These are phyloP conservation scores for Halichoerus grypus DNA, from an alignment of 2,113 vertebrate genomes.

Conservation along the genomic window DNA sequence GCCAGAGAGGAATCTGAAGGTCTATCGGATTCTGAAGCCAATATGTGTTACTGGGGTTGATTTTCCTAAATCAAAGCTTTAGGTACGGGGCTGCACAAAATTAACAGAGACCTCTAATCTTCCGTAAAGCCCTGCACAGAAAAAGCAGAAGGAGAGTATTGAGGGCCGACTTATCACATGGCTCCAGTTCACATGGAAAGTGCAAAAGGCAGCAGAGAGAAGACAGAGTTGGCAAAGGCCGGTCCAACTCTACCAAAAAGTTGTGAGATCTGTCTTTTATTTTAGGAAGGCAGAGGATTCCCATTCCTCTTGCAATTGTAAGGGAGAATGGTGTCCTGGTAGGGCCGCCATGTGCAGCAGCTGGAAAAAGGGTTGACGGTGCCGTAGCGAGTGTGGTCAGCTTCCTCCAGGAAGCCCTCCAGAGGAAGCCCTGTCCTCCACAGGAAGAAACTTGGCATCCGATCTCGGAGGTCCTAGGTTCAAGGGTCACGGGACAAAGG, in stretches of 20 bases:
- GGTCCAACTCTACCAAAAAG: not conserved
- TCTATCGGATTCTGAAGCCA: conserved; percentile 30
- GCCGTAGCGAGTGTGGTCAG: not conserved
- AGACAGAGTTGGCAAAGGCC: not conserved
- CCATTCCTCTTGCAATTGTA: not conserved
- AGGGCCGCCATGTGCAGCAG: not conserved
- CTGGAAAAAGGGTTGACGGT: not conserved
- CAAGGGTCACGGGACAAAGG: not conserved
- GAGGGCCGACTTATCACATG: not conserved
- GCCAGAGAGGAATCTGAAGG: not conserved
- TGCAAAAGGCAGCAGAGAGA: not conserved
- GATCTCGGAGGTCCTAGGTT: not conserved
- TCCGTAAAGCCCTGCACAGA: not conserved
- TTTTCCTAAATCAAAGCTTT: not conserved
- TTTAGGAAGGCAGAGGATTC: not conserved
- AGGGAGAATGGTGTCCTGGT: not conserved
- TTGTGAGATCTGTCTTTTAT: not conserved
- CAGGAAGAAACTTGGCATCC: not conserved
- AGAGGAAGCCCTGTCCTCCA: not conserved
- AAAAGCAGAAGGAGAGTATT: not conserved
- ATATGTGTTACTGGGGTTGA: not conserved
- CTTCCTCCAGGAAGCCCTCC: not conserved
- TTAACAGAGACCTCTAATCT: not conserved
- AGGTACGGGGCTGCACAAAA: not conserved
- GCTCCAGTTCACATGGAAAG: not conserved